Evolutionary conservation across 2,113 vertebrate genomes (phyloP).

Genomic region (Perccottus glenii): DNA sequence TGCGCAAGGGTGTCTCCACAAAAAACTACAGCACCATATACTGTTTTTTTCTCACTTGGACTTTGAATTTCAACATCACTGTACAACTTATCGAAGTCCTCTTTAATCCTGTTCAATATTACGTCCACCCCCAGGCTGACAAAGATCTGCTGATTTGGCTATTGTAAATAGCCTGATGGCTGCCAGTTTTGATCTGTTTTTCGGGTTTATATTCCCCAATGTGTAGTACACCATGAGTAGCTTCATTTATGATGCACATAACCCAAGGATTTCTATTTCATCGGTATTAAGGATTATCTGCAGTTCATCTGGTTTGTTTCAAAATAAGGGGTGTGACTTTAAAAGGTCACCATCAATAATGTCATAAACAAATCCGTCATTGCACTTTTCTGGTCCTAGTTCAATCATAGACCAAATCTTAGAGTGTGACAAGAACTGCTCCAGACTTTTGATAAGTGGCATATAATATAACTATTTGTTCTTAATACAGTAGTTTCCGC

Average conservation of each 20-base stretch:
- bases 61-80: conserved; percentile 4
- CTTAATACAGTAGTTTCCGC: conserved; percentile 24
- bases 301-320: conserved; percentile 30
- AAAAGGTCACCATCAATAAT: conserved; percentile 28
- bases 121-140: background rate
- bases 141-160: background rate
- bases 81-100: conserved; percentile 34
- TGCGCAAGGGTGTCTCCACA: conserved; percentile 40
- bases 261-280: conserved; percentile 34
- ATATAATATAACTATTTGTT: conserved; percentile 12
- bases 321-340: conserved; percentile 39
- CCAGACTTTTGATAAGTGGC: conserved; percentile 12
- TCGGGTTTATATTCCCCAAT: conserved; percentile 4
- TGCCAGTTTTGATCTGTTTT: conserved; percentile 17
- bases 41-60: conserved; percentile 18
- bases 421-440: conserved; percentile 23
- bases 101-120: conserved; percentile 17
- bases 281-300: conserved; percentile 34
- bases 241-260: background rate
- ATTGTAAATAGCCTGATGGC: conserved; percentile 8
- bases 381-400: conserved; percentile 10
- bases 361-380: conserved; percentile 14
- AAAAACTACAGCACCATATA: conserved; percentile 34
- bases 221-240: background rate
- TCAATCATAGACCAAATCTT: background rate